Conservation (phyloP, 2,797 vertebrate genomes). For the Meriones psammophilus region DNA sequence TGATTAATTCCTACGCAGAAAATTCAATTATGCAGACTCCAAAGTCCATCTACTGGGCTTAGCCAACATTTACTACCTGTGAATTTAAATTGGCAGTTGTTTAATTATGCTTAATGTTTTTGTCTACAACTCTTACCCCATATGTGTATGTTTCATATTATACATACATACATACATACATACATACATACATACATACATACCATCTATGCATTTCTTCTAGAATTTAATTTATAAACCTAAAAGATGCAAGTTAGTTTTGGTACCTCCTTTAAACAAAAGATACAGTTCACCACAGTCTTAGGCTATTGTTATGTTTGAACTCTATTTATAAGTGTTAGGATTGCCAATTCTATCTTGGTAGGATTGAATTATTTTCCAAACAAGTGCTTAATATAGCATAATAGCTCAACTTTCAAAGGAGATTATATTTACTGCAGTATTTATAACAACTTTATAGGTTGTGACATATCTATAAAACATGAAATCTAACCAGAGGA, state of each 20-base stretch:
- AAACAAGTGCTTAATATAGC: slow-evolving; percentile 65
- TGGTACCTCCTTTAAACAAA: slow-evolving; percentile 22
- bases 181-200: too few species aligned
- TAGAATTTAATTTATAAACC: neutral
- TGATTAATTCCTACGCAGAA: neutral
- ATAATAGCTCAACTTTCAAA: slow-evolving; percentile 58
- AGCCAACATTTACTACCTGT: neutral
- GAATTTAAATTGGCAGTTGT: neutral
- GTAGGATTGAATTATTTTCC: slow-evolving; percentile 76
- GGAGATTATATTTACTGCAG: slow-evolving; percentile 67
- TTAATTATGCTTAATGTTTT: neutral
- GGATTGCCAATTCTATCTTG: slow-evolving; percentile 68
- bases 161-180: neutral
- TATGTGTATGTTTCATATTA: neutral
- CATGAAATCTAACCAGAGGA: slow-evolving; percentile 75
- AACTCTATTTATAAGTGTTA: slow-evolving; percentile 44
- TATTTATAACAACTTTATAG: slow-evolving; percentile 72
- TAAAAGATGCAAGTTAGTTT: neutral
- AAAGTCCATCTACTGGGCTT: neutral
- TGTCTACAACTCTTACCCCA: neutral
- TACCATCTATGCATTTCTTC: neutral
- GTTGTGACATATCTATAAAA: slow-evolving; percentile 77
- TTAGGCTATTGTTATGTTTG: slow-evolving; percentile 52
- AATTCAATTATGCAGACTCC: neutral
- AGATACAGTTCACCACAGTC: neutral